A percentile compares a stretch with the other conserved stretches of the same genome.
Conservation (phyloP, 1,140 invertebrate genomes). For the Ptiloglossa arizonensis region DNA sequence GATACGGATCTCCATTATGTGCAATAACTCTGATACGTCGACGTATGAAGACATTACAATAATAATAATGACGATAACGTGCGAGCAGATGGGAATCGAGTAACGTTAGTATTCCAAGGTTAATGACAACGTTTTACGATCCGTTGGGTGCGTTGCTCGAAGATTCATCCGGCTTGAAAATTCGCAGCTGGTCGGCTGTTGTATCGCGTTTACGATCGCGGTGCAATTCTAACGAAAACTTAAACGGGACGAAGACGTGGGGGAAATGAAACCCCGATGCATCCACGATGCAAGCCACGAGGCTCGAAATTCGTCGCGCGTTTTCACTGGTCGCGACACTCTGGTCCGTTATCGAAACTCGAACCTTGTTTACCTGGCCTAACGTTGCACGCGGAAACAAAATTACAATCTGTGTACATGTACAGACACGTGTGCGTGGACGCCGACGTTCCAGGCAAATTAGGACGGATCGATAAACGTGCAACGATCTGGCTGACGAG, state of each 20-base stretch:
- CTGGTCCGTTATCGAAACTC: neutral
- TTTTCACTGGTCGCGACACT: neutral
- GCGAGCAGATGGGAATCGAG: too few relatives aligned
- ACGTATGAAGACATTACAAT: too few relatives aligned
- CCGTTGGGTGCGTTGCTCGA: too few relatives aligned
- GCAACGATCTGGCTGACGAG: conserved; percentile 18
- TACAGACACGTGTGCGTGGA: too few relatives aligned
- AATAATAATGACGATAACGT: too few relatives aligned
- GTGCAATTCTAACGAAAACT: neutral
- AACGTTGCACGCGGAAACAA: neutral
- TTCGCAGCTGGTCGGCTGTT: too few relatives aligned
- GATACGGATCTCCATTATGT: too few relatives aligned
- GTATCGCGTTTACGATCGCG: too few relatives aligned
- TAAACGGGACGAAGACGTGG: neutral
- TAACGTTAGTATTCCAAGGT: too few relatives aligned
- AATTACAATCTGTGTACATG: conserved; percentile 3
- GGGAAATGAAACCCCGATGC: neutral
- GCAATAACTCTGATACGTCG: too few relatives aligned
- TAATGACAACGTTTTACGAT: too few relatives aligned
- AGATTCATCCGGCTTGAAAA: too few relatives aligned
- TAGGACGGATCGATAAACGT: conserved; percentile 29
- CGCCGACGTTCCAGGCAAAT: conserved; percentile 17
- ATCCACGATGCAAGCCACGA: neutral
- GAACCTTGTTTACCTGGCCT: neutral
- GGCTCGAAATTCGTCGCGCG: neutral